Base-by-base conservation (phyloP, 2,797 vertebrate species). In the Chromis chromis region DNA sequence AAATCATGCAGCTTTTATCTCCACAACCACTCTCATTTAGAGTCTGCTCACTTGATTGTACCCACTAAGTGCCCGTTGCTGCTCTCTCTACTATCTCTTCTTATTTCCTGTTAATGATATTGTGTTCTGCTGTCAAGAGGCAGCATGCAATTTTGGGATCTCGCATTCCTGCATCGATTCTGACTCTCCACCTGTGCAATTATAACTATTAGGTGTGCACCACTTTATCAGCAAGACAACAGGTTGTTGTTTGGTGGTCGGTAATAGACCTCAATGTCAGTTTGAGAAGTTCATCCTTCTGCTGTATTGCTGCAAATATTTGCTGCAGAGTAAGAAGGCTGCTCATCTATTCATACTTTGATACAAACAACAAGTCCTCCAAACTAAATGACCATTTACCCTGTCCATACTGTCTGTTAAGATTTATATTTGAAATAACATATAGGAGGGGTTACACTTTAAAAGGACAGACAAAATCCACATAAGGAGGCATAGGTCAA, bases 1-100 rank as follows among this genome's bases (percentile, higher is more conserved):
- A 27, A 54, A 66, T 59, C 10, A 60, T 46, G 12, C 5, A 4
- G 39, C 59, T 74, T 63, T 56, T 36, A 69, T 61, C 17, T 59
- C 19, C 31, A 21, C 22, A 42, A 2, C 24, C 22, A 33, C 31
- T 25, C 42, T 70, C n/a, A 12, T 44, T 60, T 73, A 5, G 42
- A 27, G 22, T 28, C 27, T 21, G 8, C 16, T 62, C 28, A 60
- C 4, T 22, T n/a, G 33, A 58, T 48, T 60, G 27, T 21, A 25
- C n/a, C 58, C 42, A 24, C 40, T 27, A 48, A 56, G 46, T 27
- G 57, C 0, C 67, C 21, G 28, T 21, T 59, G 59, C 46, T 57
- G 33, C 11, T 14, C 13, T 48, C 58, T 19, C 27, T 56, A 33
- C 11, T 59, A 5, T 48, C 9, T n/a, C 27, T 54, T 28, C 14